A percentile compares a stretch with the other conserved stretches of the same genome.
Conservation (phyloP, 2,888 invertebrate species). For the Apotomis turbidana region DNA sequence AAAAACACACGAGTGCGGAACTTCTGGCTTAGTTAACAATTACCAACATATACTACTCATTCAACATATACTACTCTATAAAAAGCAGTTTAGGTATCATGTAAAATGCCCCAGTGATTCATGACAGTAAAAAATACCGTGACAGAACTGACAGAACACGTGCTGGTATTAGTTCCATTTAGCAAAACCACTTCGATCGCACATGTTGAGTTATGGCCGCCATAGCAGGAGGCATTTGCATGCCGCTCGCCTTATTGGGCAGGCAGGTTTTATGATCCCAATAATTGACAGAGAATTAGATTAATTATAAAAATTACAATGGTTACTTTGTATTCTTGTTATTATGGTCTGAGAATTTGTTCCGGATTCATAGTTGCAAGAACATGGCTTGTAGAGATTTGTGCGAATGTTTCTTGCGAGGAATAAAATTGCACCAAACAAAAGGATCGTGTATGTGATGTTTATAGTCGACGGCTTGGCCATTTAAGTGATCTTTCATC, state of each 20-base stretch:
- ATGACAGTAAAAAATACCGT: background rate
- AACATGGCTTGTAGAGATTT: too few species aligned
- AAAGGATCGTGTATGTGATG: too few species aligned
- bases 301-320: conserved; percentile 22
- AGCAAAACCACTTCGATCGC: conserved; percentile 8
- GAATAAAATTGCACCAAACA: too few species aligned
- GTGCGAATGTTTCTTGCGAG: too few species aligned
- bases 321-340: conserved; percentile 11
- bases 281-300: conserved; percentile 29
- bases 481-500: too few species aligned
- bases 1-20: too few species aligned
- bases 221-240: conserved; percentile 16
- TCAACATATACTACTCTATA: too few species aligned
- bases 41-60: too few species aligned
- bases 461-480: too few species aligned
- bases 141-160: conserved; percentile 14
- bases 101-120: too few species aligned
- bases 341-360: conserved; percentile 8
- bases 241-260: conserved; percentile 18
- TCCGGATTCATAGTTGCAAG: conserved; percentile 4
- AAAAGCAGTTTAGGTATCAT: too few species aligned
- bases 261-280: conserved; percentile 17
- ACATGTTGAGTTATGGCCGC: conserved; percentile 13
- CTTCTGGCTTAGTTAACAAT: too few species aligned
- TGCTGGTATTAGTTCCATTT: conserved; percentile 9